Conservation (phyloP, 1,140 invertebrate genomes). For the Liolophura sinensis region DNA sequence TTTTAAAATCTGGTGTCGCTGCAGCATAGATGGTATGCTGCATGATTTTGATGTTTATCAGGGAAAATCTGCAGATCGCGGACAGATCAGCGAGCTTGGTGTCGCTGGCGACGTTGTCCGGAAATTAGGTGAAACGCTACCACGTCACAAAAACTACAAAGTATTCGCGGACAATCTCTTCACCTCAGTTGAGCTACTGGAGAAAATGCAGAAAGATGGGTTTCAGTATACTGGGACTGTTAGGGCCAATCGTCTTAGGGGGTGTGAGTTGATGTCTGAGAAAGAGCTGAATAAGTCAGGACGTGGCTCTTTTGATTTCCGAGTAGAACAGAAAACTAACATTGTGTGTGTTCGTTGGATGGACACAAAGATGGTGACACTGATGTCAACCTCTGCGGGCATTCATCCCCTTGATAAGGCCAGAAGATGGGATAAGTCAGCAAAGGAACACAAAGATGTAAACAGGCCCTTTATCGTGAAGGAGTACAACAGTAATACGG, state of each 20-base stretch:
- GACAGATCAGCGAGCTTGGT: neutral
- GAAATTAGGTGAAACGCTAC: neutral
- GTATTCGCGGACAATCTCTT: conserved; percentile 15
- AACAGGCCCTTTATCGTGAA: conserved; percentile 46
- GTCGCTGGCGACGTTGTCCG: neutral
- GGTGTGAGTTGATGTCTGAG: conserved; percentile 19
- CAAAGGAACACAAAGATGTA: conserved; percentile 41
- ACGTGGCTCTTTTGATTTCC: conserved; percentile 15
- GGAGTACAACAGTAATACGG: conserved; percentile 56
- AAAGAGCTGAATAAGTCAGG: conserved; percentile 24
- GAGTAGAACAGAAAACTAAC: conserved; percentile 19
- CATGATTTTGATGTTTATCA: conserved; percentile 32
- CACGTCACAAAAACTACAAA: conserved; percentile 7
- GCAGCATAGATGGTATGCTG: conserved; percentile 20
- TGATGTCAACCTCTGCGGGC: conserved; percentile 22
- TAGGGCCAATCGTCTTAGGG: conserved; percentile 16
- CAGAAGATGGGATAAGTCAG: conserved; percentile 23
- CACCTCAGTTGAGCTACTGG: conserved; percentile 1
- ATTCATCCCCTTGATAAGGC: conserved; percentile 9
- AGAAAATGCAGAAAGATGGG: conserved; percentile 11
- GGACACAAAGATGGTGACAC: conserved; percentile 21
- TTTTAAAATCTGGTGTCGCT: conserved; percentile 25
- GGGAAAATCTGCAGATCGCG: conserved; percentile 8
- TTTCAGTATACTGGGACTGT: conserved; percentile 24
- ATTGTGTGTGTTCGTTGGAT: conserved; percentile 16